Percentiles rank a stretch among this genome's conserved stretches.
phyloP scores from a whole-genome alignment of 2,888 invertebrate genomes.

The Ametastegia equiseti region DNA sequence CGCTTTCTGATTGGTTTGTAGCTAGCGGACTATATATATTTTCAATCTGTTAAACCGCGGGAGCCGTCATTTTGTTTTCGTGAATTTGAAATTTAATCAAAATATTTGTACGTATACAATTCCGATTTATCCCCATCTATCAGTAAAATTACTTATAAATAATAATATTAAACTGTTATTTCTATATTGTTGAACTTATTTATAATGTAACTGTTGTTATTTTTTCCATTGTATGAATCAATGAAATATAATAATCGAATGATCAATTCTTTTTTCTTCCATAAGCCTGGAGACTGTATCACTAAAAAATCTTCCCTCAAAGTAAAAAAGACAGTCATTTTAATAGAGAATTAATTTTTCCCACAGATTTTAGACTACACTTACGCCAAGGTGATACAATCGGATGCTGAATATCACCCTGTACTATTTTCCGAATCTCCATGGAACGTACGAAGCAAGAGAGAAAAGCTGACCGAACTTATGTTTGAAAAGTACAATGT shows the following conservation, averaged over 20 bases:
- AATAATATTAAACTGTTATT: too few relatives aligned
- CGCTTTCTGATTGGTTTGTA: background rate
- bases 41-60: background rate
- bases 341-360: background rate
- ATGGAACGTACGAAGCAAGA: constrained; percentile 94
- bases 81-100: background rate
- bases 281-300: background rate
- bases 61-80: background rate
- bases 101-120: too few relatives aligned
- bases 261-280: too few relatives aligned
- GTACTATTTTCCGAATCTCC: constrained; percentile 98
- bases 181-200: background rate
- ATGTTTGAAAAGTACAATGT: constrained; percentile 99
- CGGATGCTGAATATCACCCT: constrained; percentile 96
- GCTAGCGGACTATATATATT: background rate
- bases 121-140: background rate
- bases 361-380: constrained; percentile 87
- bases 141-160: too few relatives aligned
- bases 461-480: constrained; percentile 96
- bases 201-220: background rate
- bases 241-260: background rate
- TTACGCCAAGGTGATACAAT: constrained; percentile 94
- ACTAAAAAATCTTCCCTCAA: background rate
- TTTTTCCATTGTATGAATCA: background rate
- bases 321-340: background rate